Evolutionary conservation across 2,797 vertebrate species (phyloP), one percentile per base, ranked within the genome.

Genomic region (Anomalospiza imberbis): DNA sequence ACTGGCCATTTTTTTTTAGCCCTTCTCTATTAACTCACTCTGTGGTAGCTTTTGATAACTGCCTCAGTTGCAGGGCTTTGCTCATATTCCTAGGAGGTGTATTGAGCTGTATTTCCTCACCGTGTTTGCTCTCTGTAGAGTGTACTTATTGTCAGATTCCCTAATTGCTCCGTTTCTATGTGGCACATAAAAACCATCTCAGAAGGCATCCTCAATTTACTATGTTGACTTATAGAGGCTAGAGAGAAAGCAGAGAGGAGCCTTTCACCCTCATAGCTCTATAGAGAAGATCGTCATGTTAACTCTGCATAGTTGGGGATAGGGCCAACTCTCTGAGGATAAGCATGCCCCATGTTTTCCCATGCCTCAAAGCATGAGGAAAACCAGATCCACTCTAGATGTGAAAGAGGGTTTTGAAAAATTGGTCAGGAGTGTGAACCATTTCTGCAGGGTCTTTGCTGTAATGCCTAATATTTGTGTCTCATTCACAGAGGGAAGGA

Each of bases 251-350:
- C 77, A 74, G 68, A 74, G 36, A 87, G 36, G 68, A 91, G 81
- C 72, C 72, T 95, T 93, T 93, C 21, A 12, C 44, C 54, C 61
- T 78, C 47, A 3, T 8, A 51, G 61, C 61, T 75, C 61, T 61
- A 3, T 4, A 63, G 88, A 93, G 67, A 26, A 81, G 78, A 91
- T 91, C 87, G 32, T 92, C 63, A 20, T 54, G 57, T 87, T 93
- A 83, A 38, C 38, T 66, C 65, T 86, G 76, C 78, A 77, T 83
- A 94, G 61, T 0, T 88, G 91, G 91, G 91, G 92, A 93, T 51
- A 62, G 61, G 75, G 84, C 92, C 91, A 95, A 4, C 42, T 89
- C 67, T 80, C 78, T 91, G 94, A 96, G 93, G 61, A 95, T 85
- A 97, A 94, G 84, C 93, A 94, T 82, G 54, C 40, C 44, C 81